Evolutionary conservation across 2,888 invertebrate species (phyloP).

Genomic region (Andrena camellia): DNA sequence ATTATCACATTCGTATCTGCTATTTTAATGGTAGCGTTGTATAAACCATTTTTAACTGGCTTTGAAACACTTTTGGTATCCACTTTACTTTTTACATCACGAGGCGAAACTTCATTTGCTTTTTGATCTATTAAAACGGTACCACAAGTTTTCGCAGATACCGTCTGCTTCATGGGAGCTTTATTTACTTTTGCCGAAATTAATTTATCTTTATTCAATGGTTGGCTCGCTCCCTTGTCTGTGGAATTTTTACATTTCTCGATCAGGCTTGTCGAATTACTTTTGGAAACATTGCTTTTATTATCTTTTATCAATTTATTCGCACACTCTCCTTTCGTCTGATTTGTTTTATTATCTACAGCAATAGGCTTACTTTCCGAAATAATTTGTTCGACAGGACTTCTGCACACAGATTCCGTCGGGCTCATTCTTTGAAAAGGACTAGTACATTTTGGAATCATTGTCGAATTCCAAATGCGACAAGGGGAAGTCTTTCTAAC

Average conservation of each 20-base stretch:
- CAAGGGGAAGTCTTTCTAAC: constrained; percentile 92
- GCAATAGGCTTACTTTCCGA: constrained; percentile 80
- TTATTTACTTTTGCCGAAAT: constrained; percentile 72
- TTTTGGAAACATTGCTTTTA: constrained; percentile 76
- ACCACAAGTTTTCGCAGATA: constrained; percentile 62
- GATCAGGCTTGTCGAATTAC: constrained; percentile 68
- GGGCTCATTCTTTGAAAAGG: constrained; percentile 84
- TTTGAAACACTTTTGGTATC: constrained; percentile 65
- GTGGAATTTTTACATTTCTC: constrained; percentile 73
- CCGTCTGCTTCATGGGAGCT: constrained; percentile 70
- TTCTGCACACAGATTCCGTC: constrained; percentile 75
- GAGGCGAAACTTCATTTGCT: constrained; percentile 60
- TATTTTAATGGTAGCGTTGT: constrained; percentile 49
- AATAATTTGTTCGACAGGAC: constrained; percentile 84
- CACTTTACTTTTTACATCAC: constrained; percentile 57
- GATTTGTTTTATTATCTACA: constrained; percentile 63
- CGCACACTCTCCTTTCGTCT: constrained; percentile 74
- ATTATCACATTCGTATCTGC: constrained; percentile 55
- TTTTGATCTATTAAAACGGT: constrained; percentile 63
- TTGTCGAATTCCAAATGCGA: constrained; percentile 79
- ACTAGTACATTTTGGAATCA: constrained; percentile 82
- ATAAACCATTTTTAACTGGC: constrained; percentile 55
- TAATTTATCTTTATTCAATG: constrained; percentile 73
- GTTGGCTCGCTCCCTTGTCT: constrained; percentile 70
- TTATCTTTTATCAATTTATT: constrained; percentile 83